phyloP scores from a whole-genome alignment of 2,888 invertebrate genomes.

The Thyatira batis region DNA sequence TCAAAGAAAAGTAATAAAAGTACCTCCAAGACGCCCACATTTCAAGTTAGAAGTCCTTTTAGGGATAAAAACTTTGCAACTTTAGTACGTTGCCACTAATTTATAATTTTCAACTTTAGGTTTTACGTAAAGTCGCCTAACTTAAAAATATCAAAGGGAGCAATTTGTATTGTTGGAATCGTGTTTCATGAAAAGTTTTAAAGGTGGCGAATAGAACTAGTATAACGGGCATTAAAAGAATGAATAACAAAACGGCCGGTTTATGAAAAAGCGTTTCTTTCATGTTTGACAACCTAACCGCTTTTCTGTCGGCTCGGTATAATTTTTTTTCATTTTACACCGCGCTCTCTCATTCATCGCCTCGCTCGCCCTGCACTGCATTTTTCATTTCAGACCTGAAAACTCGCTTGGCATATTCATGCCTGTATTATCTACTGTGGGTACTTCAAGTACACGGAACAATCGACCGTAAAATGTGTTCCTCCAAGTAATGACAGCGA shows the following conservation, averaged over 20 bases:
- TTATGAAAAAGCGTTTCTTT: constrained; percentile 54
- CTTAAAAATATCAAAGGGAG: background rate
- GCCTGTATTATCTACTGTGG: constrained; percentile 23
- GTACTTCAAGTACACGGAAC: constrained; percentile 1
- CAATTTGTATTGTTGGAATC: background rate
- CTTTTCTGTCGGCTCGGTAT: constrained; percentile 50
- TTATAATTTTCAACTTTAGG: background rate
- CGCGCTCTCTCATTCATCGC: constrained; percentile 63
- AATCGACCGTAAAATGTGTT: background rate
- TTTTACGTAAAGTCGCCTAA: background rate
- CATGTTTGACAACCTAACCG: constrained; percentile 60
- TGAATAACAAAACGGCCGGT: constrained; percentile 26
- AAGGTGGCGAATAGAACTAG: background rate
- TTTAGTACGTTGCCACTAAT: background rate
- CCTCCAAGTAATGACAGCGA: background rate
- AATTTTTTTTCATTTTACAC: constrained; percentile 54
- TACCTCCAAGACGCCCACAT: constrained; percentile 2
- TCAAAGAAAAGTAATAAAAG: constrained; percentile 3
- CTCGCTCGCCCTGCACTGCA: constrained; percentile 52
- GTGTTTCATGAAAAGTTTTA: background rate
- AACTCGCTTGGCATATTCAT: constrained; percentile 49
- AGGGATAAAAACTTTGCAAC: constrained; percentile 11
- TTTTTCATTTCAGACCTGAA: constrained; percentile 69
- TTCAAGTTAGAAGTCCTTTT: constrained; percentile 8
- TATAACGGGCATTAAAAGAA: constrained; percentile 13